Percentiles rank a stretch among this genome's conserved stretches.
These are phyloP conservation scores for Danaus plexippus DNA, from an alignment of 1,140 invertebrate species.

Conservation along the genomic window DNA sequence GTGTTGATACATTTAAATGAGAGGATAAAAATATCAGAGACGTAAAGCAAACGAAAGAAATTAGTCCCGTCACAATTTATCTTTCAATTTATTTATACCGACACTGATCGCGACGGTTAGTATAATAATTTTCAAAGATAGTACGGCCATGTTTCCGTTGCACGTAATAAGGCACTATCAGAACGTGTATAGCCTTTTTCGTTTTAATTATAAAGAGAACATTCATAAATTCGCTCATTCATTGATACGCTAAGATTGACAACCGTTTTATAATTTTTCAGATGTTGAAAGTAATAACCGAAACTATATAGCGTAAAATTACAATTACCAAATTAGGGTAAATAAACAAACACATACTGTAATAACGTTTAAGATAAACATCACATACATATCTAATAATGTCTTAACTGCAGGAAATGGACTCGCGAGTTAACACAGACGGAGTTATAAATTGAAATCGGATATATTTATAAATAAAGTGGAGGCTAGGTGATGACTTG, in stretches of 20 bases:
- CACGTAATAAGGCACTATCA: too few species aligned
- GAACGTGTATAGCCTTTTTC: too few species aligned
- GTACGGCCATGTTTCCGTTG: conserved; percentile 12
- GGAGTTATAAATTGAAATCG: conserved; percentile 48
- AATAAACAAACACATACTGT: too few species aligned
- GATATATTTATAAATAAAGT: conserved; percentile 54
- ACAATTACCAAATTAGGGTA: too few species aligned
- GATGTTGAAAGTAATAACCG: background rate
- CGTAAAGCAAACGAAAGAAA: conserved; percentile 30
- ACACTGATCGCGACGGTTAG: conserved; percentile 25
- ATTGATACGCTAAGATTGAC: conserved; percentile 4
- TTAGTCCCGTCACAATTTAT: conserved; percentile 35
- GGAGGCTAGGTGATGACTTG: conserved; percentile 44
- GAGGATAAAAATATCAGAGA: conserved; percentile 16
- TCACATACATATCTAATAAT: too few species aligned
- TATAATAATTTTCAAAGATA: conserved; percentile 38
- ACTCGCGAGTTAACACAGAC: conserved; percentile 14
- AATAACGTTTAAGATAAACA: too few species aligned
- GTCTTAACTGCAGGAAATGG: conserved; percentile 1
- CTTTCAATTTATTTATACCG: conserved; percentile 35
- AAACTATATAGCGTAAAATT: background rate
- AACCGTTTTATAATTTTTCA: background rate
- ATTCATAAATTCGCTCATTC: background rate
- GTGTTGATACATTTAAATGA: conserved; percentile 22
- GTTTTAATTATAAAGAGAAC: too few species aligned